Evolutionary conservation across 2,888 invertebrate species (phyloP), one percentile per base, ranked within the genome.

Genomic region (Xestia c-nigrum): DNA sequence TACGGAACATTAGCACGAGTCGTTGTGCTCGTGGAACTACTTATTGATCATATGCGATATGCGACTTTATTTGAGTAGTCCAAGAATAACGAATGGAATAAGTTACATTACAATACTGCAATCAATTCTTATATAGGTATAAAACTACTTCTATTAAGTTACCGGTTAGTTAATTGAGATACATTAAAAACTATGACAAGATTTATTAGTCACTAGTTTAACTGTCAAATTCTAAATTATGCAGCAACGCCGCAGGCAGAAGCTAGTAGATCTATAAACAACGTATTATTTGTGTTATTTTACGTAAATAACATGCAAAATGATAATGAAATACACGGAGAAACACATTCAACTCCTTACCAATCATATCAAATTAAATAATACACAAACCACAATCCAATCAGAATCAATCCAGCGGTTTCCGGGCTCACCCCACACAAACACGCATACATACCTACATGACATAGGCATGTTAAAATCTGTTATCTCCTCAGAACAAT

Each of bases 401-500:
- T 85, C 61, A 40, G 55, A 65, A 74, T 63, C 31, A 66, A 57
- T 67, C 12, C n/a, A 50, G n/a, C 5, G 64, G 40, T 78, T 83
- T 19, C 14, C 14, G 5, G 78, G 43, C 43, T 66, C 61, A 59
- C 21, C 6, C 55, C 14, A 57, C 12, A 50, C 52, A 61, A 31
- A 57, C 63, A 78, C 4, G 72, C 52, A 76, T 21, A 57, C 40
- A 63, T 40, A 31, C 40, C n/a, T 16, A 76, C 46, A 71, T 46
- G 57, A 55, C 47, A 57, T n/a, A 63, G n/a, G 19, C n/a, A 68
- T 61, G 70, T 70, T 73, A 43, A 74, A 87, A 83, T 85, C 74
- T 81, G 87, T 81, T 79, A 43, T 65, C 72, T 72, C 59, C 19
- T 63, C 61, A 69, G 12, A 75, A 69, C 74, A 72, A 72, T 81